Percentiles rank a stretch among this genome's conserved stretches.
phyloP scores from a whole-genome alignment of 2,888 invertebrate species.

The Dynastes grantii region DNA sequence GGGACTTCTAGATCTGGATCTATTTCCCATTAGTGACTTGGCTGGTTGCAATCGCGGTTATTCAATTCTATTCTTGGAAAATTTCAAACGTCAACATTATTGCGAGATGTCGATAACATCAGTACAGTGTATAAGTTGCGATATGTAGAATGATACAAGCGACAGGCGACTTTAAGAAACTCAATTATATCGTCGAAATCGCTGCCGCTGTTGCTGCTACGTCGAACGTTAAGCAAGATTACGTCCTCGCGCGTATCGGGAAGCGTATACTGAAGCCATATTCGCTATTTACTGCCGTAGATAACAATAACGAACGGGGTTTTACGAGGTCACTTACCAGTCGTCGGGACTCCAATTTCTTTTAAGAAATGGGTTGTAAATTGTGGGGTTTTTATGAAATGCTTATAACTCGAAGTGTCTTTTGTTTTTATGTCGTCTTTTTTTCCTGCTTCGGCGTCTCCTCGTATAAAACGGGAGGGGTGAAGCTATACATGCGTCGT shows the following conservation, averaged over 20 bases:
- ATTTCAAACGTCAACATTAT: too few relatives aligned
- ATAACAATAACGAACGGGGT: constrained; percentile 53
- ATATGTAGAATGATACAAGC: too few relatives aligned
- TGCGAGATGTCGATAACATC: constrained; percentile 13
- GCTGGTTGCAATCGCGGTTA: too few relatives aligned
- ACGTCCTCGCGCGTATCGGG: constrained; percentile 4
- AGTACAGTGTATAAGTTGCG: neutral
- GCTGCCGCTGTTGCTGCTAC: too few relatives aligned
- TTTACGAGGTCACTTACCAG: constrained; percentile 53
- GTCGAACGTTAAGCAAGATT: neutral
- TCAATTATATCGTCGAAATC: constrained; percentile 16
- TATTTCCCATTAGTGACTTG: neutral
- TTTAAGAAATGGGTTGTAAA: constrained; percentile 53
- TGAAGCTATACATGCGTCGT: constrained; percentile 13
- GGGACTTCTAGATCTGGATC: neutral
- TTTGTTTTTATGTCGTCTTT: constrained; percentile 42
- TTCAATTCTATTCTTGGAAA: too few relatives aligned
- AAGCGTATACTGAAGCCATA: constrained; percentile 46
- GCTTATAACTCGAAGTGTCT: constrained; percentile 46
- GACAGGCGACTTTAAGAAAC: neutral
- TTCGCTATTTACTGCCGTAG: constrained; percentile 52
- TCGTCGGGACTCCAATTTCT: constrained; percentile 53
- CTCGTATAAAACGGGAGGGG: constrained; percentile 20
- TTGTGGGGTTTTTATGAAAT: constrained; percentile 51
- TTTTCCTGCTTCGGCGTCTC: constrained; percentile 11